Base-by-base conservation (phyloP, 2,888 invertebrate genomes). In the Lithophane leautieri region DNA sequence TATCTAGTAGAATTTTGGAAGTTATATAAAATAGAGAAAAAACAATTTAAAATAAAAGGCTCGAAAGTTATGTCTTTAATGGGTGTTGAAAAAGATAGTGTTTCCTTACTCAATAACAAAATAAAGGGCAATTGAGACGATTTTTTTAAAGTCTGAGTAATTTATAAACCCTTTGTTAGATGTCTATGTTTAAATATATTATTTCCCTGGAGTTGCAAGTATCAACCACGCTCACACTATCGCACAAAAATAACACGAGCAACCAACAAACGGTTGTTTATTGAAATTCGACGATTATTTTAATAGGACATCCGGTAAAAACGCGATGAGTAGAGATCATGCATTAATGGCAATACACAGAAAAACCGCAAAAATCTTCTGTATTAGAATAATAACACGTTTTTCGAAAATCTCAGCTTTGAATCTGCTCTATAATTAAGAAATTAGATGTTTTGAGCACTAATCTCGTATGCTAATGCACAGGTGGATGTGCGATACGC, bases 231-330 rank as follows among this genome's bases (percentile, higher is more conserved):
- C 11, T 78, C 22, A 66, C 73, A 28, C 63, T 70, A 65, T 86
- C 76, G 81, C 85, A 89, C 85, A 81, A 90, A 92, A 92, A 91
- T 88, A 90, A 88, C 88, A 82, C 88, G 84, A 87, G 89, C 90
- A 90, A 90, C 85, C 91, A 91, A 90, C 89, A 92, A 94, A 94
- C 92, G 93, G 89, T 88, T 93, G 94, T 93, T 95, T 94, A 95
- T 94, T 95, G 95, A 94, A 95, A 94, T 92, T 92, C 92, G 90
- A 87, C 93, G 90, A 95, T 95, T 96, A 96, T 94, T 95, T 95
- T 96, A 96, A 96, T 95, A 95, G 94, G 92, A 95, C 94, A 95
- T 95, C 95, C 95, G 94, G 94, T 92, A 85, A 84, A 88, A 91
- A 91, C 89, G 88, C 86, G 87, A 91, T 90, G 89, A 80, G 86